phyloP scores from a whole-genome alignment of 2,888 invertebrate species.

The Gymnoscelis rufifasciata region DNA sequence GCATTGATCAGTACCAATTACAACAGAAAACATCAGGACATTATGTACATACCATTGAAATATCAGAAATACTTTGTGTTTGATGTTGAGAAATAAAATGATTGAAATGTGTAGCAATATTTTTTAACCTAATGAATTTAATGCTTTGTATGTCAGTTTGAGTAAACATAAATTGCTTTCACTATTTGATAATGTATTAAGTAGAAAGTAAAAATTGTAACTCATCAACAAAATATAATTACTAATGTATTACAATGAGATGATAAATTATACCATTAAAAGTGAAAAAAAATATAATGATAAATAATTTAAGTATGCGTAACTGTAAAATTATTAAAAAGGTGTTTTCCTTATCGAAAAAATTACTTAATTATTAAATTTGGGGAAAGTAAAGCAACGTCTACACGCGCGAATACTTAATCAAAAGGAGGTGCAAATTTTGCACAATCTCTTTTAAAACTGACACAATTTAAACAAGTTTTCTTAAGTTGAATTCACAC shows the following conservation, averaged over 20 bases:
- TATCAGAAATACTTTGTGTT: conserved; percentile 1
- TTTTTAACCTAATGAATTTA: too few relatives aligned
- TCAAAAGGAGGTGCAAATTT: conserved; percentile 19
- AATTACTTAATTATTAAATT: conserved; percentile 2
- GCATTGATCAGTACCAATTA: conserved; percentile 7
- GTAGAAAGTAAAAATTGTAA: too few relatives aligned
- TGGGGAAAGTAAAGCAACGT: conserved; percentile 14
- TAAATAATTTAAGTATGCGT: neutral
- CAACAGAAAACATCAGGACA: conserved; percentile 2
- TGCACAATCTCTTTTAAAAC: conserved; percentile 23
- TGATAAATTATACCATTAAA: too few relatives aligned
- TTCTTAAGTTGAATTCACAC: conserved; percentile 26
- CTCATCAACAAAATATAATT: too few relatives aligned
- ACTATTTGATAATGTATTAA: too few relatives aligned
- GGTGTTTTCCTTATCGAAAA: conserved; percentile 4
- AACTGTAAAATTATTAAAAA: neutral
- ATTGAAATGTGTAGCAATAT: too few relatives aligned
- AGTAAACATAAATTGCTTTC: too few relatives aligned
- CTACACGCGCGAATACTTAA: conserved; percentile 24
- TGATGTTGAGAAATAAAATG: conserved; percentile 1
- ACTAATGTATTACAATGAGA: too few relatives aligned
- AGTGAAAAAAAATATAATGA: neutral
- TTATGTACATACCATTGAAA: conserved; percentile 2
- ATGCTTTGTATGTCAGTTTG: too few relatives aligned
- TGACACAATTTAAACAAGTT: conserved; percentile 28